Percentiles rank a stretch among this genome's conserved stretches.
Evolutionary conservation across 92 coral and sea anemone species (phyloP).

Genomic region (Montipora capitata): DNA sequence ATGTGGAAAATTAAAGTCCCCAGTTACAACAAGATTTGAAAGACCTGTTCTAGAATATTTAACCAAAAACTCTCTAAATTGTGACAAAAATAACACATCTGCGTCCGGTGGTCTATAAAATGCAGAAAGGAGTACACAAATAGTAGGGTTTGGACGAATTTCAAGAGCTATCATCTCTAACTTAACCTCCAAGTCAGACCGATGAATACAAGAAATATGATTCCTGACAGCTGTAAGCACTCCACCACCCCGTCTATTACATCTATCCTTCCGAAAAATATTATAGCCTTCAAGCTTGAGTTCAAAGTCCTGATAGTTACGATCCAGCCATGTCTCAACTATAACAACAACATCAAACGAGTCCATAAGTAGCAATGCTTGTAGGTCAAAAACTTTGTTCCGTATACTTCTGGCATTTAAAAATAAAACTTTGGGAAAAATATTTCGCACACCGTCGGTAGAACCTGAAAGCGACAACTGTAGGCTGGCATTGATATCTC

Average conservation of each 20-base stretch:
- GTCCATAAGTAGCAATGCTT: constrained; percentile 51
- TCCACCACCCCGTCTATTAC: constrained; percentile 55
- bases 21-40: constrained; percentile 56
- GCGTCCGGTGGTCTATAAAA: constrained; percentile 61
- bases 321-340: constrained; percentile 60
- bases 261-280: constrained; percentile 58
- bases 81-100: constrained; percentile 34
- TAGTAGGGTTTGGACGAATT: constrained; percentile 20
- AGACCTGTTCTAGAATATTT: constrained; percentile 42
- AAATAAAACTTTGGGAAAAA: constrained; percentile 41
- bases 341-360: constrained; percentile 47
- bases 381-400: constrained; percentile 47
- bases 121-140: constrained; percentile 38
- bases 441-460: constrained; percentile 16
- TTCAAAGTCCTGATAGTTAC: constrained; percentile 54
- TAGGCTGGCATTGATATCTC: background rate
- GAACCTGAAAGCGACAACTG: background rate
- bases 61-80: constrained; percentile 40
- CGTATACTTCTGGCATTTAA: constrained; percentile 63
- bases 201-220: constrained; percentile 53
- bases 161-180: constrained; percentile 36
- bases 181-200: constrained; percentile 45
- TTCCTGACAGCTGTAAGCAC: constrained; percentile 55
- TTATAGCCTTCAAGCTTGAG: constrained; percentile 42
- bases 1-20: constrained; percentile 62